Percentiles rank a stretch among this genome's conserved stretches.
Conservation (phyloP, 2,797 vertebrate genomes). For the Sciurus carolinensis region DNA sequence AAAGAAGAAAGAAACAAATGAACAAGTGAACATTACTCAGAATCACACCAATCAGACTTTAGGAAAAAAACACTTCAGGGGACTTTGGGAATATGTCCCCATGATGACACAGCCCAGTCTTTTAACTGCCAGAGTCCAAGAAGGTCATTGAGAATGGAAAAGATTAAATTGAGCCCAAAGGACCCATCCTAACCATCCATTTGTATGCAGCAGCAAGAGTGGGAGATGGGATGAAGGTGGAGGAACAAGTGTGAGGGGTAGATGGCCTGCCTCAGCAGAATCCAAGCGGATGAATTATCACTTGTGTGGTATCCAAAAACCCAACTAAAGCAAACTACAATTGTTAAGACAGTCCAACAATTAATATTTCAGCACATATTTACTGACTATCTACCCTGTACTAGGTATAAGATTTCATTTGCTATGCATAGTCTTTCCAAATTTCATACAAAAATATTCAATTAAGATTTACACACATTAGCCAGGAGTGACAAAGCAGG, state of each 20-base stretch:
- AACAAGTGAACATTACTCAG: neutral
- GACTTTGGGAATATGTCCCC: neutral
- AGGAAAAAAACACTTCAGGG: neutral
- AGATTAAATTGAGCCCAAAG: conserved; percentile 9
- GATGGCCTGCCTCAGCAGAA: conserved; percentile 4
- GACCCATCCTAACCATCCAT: neutral
- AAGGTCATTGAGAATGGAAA: neutral
- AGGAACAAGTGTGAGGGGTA: neutral
- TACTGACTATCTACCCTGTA: neutral
- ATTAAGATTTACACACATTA: conserved; percentile 49
- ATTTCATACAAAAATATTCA: conserved; percentile 49
- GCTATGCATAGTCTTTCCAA: neutral
- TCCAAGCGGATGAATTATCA: conserved; percentile 13
- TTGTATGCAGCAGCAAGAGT: neutral
- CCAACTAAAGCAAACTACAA: conserved; percentile 69
- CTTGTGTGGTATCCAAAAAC: conserved; percentile 13
- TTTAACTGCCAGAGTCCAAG: neutral
- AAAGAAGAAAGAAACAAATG: neutral
- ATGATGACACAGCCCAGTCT: neutral
- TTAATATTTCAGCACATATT: conserved; percentile 23
- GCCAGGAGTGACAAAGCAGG: too few species aligned
- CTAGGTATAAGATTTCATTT: neutral
- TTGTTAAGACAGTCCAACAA: conserved; percentile 58
- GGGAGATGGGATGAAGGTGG: neutral
- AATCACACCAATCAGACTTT: conserved; percentile 28